Base-by-base conservation (phyloP, 2,797 vertebrate species). In the Streptopelia turtur region DNA sequence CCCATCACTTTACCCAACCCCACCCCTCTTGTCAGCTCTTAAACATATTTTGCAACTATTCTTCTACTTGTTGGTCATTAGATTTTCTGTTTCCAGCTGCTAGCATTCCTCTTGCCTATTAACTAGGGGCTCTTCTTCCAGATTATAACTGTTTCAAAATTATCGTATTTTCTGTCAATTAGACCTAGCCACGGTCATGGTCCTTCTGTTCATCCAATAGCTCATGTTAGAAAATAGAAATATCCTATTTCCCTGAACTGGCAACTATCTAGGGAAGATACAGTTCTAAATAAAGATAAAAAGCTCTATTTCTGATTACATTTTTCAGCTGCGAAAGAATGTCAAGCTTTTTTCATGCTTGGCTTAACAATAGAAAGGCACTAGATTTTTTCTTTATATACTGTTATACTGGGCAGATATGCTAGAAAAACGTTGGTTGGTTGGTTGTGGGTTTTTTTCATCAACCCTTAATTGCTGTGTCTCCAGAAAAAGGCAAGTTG, bases 1-100 rank as follows among this genome's bases (percentile, higher is more conserved):
- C 49, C 30, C 43, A 80, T 13, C 33, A 70, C 14, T 71, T 84
- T 49, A 79, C 30, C 17, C 74, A 88, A 70, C 43, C 16, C 41
- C 79, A 86, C 82, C 30, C 84, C 77, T 77, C 64, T 86, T 83
- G 47, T 85, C 63, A 92, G 63, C 55, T 96, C 74, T 93, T 83
- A 87, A 91, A 94, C 6, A 13, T 43, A n/a, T 52, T 94, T 94
- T 94, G 93, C 59, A 68, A 28, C 35, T 78, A 68, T 68, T 91
- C 28, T 21, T 84, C 13, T 68, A 45, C 21, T 83, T 1, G 1
- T 68, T 84, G 41, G 16, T 80, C 53, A 60, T 78, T 81, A 83
- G 15, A 61, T 78, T 77, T 81, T 81, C 35, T 80, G 30, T 64
- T 89, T 85, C 37, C 13, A 5, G 25, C 14, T 78, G 9, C 24